These are phyloP conservation scores for Brienomyrus longianalis DNA, from an alignment of 2,113 vertebrate species.

Conservation along the genomic window DNA sequence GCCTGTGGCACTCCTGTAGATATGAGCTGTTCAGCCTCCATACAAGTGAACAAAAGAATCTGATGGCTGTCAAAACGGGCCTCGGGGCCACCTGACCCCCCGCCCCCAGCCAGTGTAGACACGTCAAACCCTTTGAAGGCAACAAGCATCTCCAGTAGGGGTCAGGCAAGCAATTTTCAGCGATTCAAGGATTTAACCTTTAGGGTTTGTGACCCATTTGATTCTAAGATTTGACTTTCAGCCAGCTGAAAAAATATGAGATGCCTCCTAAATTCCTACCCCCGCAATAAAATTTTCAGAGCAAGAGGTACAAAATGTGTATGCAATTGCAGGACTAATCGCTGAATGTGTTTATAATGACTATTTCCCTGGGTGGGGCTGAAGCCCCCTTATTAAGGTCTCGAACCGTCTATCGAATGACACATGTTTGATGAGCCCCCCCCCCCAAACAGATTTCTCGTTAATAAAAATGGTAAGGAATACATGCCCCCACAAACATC, in stretches of 20 bases:
- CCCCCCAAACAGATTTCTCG: background rate
- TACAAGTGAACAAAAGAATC: conserved; percentile 12
- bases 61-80: background rate
- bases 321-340: background rate
- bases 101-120: conserved; percentile 23
- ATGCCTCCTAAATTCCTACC: background rate
- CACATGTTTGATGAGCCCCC: background rate
- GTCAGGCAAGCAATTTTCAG: conserved; percentile 2
- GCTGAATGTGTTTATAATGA: background rate
- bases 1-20: background rate
- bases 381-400: background rate
- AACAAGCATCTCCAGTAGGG: background rate
- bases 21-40: background rate
- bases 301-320: background rate
- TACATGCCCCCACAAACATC: background rate
- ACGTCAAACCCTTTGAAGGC: background rate
- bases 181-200: background rate
- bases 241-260: background rate
- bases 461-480: background rate
- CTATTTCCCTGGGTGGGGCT: background rate
- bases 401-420: background rate
- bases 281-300: background rate
- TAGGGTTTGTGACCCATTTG: background rate
- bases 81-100: conserved; percentile 8
- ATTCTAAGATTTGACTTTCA: background rate